These are phyloP conservation scores for Babyrousa celebensis DNA, from an alignment of 2,797 vertebrate species.

Conservation along the genomic window DNA sequence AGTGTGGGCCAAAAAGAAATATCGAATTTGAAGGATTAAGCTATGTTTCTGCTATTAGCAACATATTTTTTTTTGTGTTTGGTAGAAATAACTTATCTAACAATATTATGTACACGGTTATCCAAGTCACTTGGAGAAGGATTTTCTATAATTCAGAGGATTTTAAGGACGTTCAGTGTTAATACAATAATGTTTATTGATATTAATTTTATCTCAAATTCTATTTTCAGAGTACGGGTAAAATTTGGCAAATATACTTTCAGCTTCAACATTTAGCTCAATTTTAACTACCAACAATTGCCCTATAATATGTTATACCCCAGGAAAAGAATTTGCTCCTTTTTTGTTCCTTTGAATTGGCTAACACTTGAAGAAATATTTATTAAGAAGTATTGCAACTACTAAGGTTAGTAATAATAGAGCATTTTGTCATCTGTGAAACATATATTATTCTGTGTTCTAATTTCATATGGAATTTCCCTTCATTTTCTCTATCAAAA, in stretches of 20 bases:
- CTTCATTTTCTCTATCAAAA: background rate
- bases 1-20: background rate
- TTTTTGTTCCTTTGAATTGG: background rate
- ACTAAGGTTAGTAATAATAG: background rate
- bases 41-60: background rate
- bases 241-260: background rate
- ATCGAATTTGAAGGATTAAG: background rate
- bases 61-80: background rate
- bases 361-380: background rate
- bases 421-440: background rate
- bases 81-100: slow-evolving; percentile 2
- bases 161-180: background rate
- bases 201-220: background rate
- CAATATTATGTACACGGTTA: background rate
- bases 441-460: background rate
- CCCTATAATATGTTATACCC: background rate
- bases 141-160: background rate
- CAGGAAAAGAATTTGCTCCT: background rate
- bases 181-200: background rate
- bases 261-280: background rate
- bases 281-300: background rate
- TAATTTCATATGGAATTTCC: background rate
- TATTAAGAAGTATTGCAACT: background rate
- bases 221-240: background rate
- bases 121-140: background rate